A percentile compares a stretch with the other conserved stretches of the same genome.
Evolutionary conservation across 2,113 vertebrate genomes (phyloP).

Genomic region (Caranx melampygus): DNA sequence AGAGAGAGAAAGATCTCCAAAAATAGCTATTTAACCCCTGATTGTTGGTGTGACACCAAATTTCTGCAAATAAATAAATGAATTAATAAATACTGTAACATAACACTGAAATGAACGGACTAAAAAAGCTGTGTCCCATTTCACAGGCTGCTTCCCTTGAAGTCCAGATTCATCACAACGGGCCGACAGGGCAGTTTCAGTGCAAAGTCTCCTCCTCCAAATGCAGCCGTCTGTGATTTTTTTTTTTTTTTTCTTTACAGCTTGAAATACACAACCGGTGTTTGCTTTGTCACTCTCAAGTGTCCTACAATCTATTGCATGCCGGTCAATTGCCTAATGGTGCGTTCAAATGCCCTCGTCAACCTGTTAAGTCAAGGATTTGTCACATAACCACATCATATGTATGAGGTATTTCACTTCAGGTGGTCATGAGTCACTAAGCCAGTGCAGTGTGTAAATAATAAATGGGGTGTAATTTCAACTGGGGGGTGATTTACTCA

Average conservation of each 20-base stretch:
- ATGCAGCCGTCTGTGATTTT: not conserved
- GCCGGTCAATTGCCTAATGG: constrained; percentile 9
- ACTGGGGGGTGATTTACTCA: not conserved
- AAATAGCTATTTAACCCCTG: constrained; percentile 47
- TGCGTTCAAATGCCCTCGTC: constrained; percentile 37
- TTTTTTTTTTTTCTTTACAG: not conserved
- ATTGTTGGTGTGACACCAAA: constrained; percentile 46
- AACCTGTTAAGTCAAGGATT: constrained; percentile 16
- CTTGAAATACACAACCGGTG: not conserved
- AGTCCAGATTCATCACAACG: constrained; percentile 9
- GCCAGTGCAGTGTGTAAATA: not conserved
- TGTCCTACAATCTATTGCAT: not conserved
- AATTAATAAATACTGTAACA: constrained; percentile 14
- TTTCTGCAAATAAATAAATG: constrained; percentile 12
- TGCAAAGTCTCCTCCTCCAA: constrained; percentile 4
- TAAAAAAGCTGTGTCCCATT: constrained; percentile 26
- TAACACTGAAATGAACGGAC: constrained; percentile 30
- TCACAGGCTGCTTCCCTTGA: constrained; percentile 28
- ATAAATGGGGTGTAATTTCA: not conserved
- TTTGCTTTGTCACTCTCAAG: not conserved
- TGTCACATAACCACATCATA: not conserved
- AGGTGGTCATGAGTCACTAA: not conserved
- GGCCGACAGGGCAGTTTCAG: not conserved
- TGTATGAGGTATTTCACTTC: constrained; percentile 15
- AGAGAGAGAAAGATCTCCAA: constrained; percentile 27